Conservation (phyloP, 2,888 invertebrate genomes). For the Leptura quadrifasciata region DNA sequence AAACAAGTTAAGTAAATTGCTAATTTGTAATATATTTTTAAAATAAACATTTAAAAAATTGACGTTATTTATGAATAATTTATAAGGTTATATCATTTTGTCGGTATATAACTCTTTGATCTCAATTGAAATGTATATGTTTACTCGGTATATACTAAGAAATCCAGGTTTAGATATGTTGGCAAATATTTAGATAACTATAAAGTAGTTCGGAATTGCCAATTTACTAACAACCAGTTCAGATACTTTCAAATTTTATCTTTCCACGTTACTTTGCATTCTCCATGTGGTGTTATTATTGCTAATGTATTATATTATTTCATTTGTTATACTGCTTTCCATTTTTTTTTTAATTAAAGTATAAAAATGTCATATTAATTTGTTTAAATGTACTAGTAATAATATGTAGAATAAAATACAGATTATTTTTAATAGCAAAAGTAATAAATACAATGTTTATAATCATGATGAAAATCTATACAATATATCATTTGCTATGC, state of each 20-base stretch:
- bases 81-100: conserved; percentile 31
- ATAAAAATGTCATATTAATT: too few species aligned
- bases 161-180: conserved; percentile 21
- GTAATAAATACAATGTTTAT: too few species aligned
- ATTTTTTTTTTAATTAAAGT: too few species aligned
- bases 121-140: conserved; percentile 36
- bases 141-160: conserved; percentile 29
- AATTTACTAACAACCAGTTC: conserved; percentile 10
- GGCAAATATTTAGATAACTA: conserved; percentile 25
- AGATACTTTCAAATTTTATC: conserved; percentile 19
- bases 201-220: conserved; percentile 5
- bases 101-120: conserved; percentile 31
- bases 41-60: not conserved
- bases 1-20: not conserved
- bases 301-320: not conserved
- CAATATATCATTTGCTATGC: too few species aligned
- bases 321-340: not conserved
- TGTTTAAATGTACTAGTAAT: too few species aligned
- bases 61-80: conserved; percentile 33
- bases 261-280: not conserved
- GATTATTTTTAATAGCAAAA: too few species aligned
- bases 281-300: not conserved
- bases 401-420: too few species aligned
- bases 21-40: not conserved
- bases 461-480: too few species aligned